A percentile compares a stretch with the other conserved stretches of the same genome.
These are phyloP conservation scores for Unio delphinus DNA, from an alignment of 2,888 invertebrate species.

Conservation along the genomic window DNA sequence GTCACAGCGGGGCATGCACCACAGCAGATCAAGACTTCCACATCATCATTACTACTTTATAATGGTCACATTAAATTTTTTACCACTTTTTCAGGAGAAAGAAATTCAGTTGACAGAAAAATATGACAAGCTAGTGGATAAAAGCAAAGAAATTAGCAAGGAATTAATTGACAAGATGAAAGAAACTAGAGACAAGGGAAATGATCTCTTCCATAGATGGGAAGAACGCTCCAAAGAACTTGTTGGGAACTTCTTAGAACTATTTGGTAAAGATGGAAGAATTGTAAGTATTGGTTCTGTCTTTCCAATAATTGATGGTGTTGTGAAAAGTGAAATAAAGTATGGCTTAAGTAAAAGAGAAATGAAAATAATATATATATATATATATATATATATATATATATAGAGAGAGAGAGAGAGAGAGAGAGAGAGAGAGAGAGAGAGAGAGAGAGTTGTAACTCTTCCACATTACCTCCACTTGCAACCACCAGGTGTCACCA, in stretches of 20 bases:
- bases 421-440: too few species aligned
- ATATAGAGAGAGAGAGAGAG: too few species aligned
- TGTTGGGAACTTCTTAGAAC: slow-evolving; percentile 91
- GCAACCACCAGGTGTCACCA: too few species aligned
- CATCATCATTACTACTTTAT: background rate
- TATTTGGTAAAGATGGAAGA: slow-evolving; percentile 81
- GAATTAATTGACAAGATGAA: slow-evolving; percentile 96
- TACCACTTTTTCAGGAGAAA: slow-evolving; percentile 81
- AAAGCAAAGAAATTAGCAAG: slow-evolving; percentile 95
- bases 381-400: too few species aligned
- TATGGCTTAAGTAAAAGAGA: background rate
- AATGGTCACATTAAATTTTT: slow-evolving; percentile 1
- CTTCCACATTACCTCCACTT: too few species aligned
- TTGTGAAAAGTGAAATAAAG: background rate
- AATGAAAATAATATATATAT: too few species aligned
- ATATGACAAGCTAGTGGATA: slow-evolving; percentile 87
- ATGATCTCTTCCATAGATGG: slow-evolving; percentile 95
- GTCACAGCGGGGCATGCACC: too few species aligned
- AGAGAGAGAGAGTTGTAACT: too few species aligned
- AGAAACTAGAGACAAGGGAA: slow-evolving; percentile 80
- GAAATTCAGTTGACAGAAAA: slow-evolving; percentile 95
- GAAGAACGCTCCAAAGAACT: slow-evolving; percentile 97
- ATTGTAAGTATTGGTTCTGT: slow-evolving; percentile 53
- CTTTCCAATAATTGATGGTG: background rate
- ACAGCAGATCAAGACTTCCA: too few species aligned